Base-by-base conservation (phyloP, 2,113 vertebrate species). In the Sorex araneus region DNA sequence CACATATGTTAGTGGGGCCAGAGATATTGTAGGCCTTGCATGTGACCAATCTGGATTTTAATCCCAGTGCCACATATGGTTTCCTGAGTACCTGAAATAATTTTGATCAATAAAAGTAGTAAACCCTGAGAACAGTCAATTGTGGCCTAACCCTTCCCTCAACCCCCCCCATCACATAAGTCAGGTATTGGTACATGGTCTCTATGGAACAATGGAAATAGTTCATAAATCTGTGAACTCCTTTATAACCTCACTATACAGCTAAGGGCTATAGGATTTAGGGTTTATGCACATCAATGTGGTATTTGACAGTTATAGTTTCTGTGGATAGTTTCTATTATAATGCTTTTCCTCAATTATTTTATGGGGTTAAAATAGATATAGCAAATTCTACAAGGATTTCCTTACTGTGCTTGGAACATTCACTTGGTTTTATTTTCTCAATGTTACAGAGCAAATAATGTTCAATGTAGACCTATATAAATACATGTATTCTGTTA, bases 211-310 rank as follows among this genome's bases (percentile, higher is more conserved):
- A 74, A 45, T 32, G 12, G 69, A 57, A 80, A 43, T 66, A 28
- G 47, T 69, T 88, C 66, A 23, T 63, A 54, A 67, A 27, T 43
- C 4, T 64, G 21, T 36, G 34, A 79, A 36, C 12, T 75, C 45
- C 12, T 85, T 78, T 76, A 84, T 34, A 81, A 80, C 40, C 30
- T 66, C 28, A 36, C 60, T 9, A 81, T 74, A 84, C 40, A 40
- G 40, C 40, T 7, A 40, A 40, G 40, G 40, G n/a, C n/a, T 69
- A 36, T 4, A 85, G 50, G 36, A 87, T 91, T 90, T 84, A 93
- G 75, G 47, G 28, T 2, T 75, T 64, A 76, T 79, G 28, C 50
- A 63, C 84, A 64, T 19, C 13, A 54, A 40, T 70, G 7, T 81
- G 19, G 18, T 34, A 50, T 30, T 19, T 87, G 64, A 19, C 2